Evolutionary conservation across 2,888 invertebrate species (phyloP).

Genomic region (Torymus tubicola): DNA sequence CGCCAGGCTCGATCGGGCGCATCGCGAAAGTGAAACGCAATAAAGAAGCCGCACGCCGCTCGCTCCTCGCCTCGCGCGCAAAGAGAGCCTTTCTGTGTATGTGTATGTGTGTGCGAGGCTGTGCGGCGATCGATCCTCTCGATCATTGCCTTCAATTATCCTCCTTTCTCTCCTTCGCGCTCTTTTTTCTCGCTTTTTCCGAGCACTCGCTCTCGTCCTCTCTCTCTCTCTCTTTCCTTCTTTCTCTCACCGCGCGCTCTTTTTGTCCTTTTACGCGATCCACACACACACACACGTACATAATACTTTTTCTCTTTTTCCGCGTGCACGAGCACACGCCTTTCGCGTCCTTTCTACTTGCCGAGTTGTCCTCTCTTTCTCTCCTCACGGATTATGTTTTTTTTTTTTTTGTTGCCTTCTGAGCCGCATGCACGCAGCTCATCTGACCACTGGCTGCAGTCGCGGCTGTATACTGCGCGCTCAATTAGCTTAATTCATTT

Average conservation of each 20-base stretch:
- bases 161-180: constrained; percentile 52
- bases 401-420: neutral
- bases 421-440: neutral
- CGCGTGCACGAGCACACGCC: neutral
- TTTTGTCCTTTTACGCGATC: neutral
- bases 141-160: constrained; percentile 57
- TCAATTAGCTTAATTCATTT: constrained; percentile 44
- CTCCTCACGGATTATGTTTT: neutral
- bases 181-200: constrained; percentile 31
- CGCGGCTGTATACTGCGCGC: neutral
- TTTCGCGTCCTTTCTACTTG: neutral
- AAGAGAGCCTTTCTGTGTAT: constrained; percentile 56
- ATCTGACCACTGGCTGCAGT: neutral
- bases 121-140: constrained; percentile 59
- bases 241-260: neutral
- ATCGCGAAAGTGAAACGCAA: constrained; percentile 77
- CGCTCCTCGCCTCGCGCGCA: constrained; percentile 31
- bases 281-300: neutral
- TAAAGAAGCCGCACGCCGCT: constrained; percentile 71
- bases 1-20: constrained; percentile 69
- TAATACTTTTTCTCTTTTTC: neutral
- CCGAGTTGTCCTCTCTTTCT: constrained; percentile 1
- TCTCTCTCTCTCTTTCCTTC: constrained; percentile 1
- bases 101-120: too few species aligned
- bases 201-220: neutral